Evolutionary conservation across 2,113 vertebrate genomes (phyloP), one percentile per base, ranked within the genome.

Genomic region (Clarias gariepinus): DNA sequence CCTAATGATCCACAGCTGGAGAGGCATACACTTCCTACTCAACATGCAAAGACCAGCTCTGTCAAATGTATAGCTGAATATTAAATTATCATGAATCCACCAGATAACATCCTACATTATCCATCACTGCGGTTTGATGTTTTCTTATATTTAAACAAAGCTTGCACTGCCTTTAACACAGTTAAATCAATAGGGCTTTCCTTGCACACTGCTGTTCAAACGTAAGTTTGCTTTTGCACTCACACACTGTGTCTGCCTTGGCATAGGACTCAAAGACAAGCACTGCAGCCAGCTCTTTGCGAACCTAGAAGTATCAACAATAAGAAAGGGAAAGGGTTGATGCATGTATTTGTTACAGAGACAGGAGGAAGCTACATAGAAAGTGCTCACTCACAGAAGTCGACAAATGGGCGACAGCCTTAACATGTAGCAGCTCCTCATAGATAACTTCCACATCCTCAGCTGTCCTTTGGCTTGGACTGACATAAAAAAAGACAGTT

Each of bases 401-500:
- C 89, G 97, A 99, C 82, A 99, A 96, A 86, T 99, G 97, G 28
- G 97, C 96, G 36, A 97, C 97, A 0, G 98, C 97, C 86, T 98
- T 98, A 91, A 98, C 94, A 66, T 99, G 97, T 0, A 98, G 95
- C 68, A 99, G 93, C 92, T 99, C 98, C 92, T 99, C 98, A 0
- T 97, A 99, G 87, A 99, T 99, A 82, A 99, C 95, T 86, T 98
- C 97, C 90, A 98, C 93, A 89, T 99, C 98, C 16, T 98, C 98
- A 0, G 96, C 93, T 0, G 95, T 96, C 88, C 98, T 96, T 90
- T 99, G 98, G 74, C 92, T 95, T 0, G 97, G 98, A 80, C 97
- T 99, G 86, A 3, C 63, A 66, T 25, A 77, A 23, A 66, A 47
- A 33, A 28, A 0, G 47, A 47, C 47, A 1, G 8, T 58, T 30